phyloP scores from a whole-genome alignment of 92 coral and sea anemone genomes.

The Zoanthus solanderi region DNA sequence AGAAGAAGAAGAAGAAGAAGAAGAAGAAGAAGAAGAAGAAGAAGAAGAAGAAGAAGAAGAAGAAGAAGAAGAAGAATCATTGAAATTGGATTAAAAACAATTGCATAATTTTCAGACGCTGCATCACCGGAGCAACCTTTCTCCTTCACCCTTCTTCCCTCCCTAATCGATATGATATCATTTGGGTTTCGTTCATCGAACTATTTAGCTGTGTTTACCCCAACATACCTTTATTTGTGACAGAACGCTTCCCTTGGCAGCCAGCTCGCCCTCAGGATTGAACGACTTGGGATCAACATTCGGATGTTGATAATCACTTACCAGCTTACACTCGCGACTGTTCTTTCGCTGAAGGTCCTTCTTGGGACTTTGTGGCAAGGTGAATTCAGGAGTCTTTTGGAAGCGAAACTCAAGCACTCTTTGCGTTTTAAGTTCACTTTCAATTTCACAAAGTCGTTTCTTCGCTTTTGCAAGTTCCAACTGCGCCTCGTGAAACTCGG shows the following conservation, averaged over 20 bases:
- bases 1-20: too few species aligned
- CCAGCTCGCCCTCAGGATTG: conserved; percentile 52
- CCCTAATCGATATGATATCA: too few species aligned
- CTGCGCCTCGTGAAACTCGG: conserved; percentile 90
- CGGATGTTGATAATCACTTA: conserved; percentile 33
- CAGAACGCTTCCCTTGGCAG: conserved; percentile 79
- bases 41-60: too few species aligned
- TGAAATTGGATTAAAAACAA: too few species aligned
- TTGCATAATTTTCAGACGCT: too few species aligned
- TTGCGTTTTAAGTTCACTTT: conserved; percentile 82
- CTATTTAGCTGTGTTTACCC: too few species aligned
- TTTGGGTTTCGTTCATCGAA: too few species aligned
- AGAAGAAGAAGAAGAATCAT: too few species aligned
- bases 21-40: too few species aligned
- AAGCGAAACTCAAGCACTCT: conserved; percentile 71
- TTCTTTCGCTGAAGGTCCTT: conserved; percentile 48
- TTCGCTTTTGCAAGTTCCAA: conserved; percentile 88
- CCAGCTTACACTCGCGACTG: conserved; percentile 66
- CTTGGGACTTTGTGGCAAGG: conserved; percentile 25
- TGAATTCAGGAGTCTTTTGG: conserved; percentile 63
- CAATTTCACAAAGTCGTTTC: conserved; percentile 90
- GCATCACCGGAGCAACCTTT: too few species aligned
- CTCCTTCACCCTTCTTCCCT: too few species aligned
- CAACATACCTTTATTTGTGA: conserved; percentile 80
- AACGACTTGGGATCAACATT: conserved; percentile 58